Evolutionary conservation across 2,888 invertebrate genomes (phyloP).

Genomic region (Orchesella flavescens): DNA sequence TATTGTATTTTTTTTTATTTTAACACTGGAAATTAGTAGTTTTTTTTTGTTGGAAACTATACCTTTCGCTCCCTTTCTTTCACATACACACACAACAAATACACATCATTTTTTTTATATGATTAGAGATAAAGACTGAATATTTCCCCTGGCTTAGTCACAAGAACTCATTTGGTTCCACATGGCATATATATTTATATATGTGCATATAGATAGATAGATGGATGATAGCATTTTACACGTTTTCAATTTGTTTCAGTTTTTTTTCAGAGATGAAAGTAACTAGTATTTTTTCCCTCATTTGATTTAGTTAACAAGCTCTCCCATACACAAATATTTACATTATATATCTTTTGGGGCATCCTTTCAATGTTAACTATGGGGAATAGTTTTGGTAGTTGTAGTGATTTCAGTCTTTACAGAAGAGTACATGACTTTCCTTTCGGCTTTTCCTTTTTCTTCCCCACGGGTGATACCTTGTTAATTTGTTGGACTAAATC

Average conservation of each 20-base stretch:
- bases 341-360: slow-evolving; percentile 52
- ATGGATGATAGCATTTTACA: no score
- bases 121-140: slow-evolving; percentile 58
- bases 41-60: slow-evolving; percentile 27
- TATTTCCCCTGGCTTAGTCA: slow-evolving; percentile 22
- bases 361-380: slow-evolving; percentile 59
- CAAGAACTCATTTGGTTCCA: slow-evolving; percentile 46
- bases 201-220: no score
- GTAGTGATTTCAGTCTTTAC: slow-evolving; percentile 77
- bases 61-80: no score
- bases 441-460: slow-evolving; percentile 82
- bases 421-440: slow-evolving; percentile 84
- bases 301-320: slow-evolving; percentile 41
- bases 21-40: slow-evolving; percentile 19
- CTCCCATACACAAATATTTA: slow-evolving; percentile 49
- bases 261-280: slow-evolving; percentile 53
- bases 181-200: background rate
- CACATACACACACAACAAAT: slow-evolving; percentile 26
- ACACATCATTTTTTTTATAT: slow-evolving; percentile 37
- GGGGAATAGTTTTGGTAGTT: slow-evolving; percentile 59
- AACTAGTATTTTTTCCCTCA: slow-evolving; percentile 23
- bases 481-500: slow-evolving; percentile 99
- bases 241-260: no score
- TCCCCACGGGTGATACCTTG: slow-evolving; percentile 98
- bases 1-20: no score